Evolutionary conservation across 37 sponge, comb jelly and placozoan species (phyloP), one percentile per base, ranked within the genome.

Genomic region (Oscarella lobularis): DNA sequence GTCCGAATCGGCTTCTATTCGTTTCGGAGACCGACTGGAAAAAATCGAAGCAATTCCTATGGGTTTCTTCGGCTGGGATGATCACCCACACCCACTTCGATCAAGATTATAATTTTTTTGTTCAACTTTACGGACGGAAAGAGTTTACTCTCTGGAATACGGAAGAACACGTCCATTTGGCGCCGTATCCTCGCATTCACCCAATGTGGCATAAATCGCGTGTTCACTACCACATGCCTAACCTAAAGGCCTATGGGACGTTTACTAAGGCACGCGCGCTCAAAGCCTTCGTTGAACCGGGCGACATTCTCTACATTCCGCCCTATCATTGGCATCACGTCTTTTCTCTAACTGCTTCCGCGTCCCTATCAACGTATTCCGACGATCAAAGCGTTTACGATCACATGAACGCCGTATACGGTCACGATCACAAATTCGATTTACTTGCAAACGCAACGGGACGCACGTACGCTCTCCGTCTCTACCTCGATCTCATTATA

Each of bases 251-350:
- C 30, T 87, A 85, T 69, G 89, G 89, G 27, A 39, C 33, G 38
- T 91, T 91, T 73, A 37, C 73, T n/a, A 74, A 80, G 37, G 71
- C 90, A 5, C 85, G 38, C 48, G 91, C 85, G 1, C 30, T 78
- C 6, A 84, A 89, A 81, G 85, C 89, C 3, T 76, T 74, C 2
- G 41, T 93, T 31, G 77, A 72, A 0, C 94, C 94, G 33, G 94
- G 94, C n/a, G 90, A 86, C 70, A 38, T 89, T 33, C 82, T 93
- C 54, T 89, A 73, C 73, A 73, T 93, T 1, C 94, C 94, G 72
- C 91, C 91, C 1, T 93, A 93, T 82, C 84, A 85, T 4, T 93
- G 94, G 94, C 94, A 93, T 72, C 89, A 93, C 54, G 94, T 93
- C 33, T 90, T 89, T 76, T 87, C 94, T 0, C 80, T 86, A 38